Evolutionary conservation across 2,888 invertebrate species (phyloP), one percentile per base, ranked within the genome.

Genomic region (Calameuta idolon): DNA sequence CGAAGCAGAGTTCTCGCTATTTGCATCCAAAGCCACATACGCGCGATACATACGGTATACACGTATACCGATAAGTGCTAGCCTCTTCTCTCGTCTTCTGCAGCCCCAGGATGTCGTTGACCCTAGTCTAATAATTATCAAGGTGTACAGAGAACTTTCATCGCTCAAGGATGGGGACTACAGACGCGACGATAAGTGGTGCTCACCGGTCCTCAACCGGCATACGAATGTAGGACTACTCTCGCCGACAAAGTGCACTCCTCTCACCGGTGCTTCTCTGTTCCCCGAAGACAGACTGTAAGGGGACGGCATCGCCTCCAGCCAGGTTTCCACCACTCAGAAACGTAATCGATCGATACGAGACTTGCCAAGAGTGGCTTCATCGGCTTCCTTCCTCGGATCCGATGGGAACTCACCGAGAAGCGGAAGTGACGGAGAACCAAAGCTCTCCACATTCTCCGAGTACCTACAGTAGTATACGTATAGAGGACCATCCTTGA

Each of bases 241-340:
- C 71, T 34, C 71, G 71, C 34, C 71, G 71, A 34, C 71, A 71
- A 71, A 71, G 71, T 71, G 71, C 71, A 71, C 71, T 71, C 55
- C 55, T 55, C 55, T 55, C 55, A 55, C 55, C 55, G 55, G 55
- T 23, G 55, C 23, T 23, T 23, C 55, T 55, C 55, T 55, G 55
- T 55, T 55, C 55, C 55, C 23, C 55, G 55, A 55, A 55, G 55
- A 55, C 55, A 55, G 55, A 9, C 9, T 55, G 55, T 55, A 23
- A 55, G 55, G 23, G 55, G 23, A 55, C 55, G 55, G 55, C 23
- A 55, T 55, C 55, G 55, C 55, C 23, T 55, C 23, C 9, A 55
- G 55, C 55, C 55, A 55, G 55, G 55, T 55, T 55, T 55, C 55
- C 55, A 23, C 55, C 55, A 55, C 55, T 55, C 55, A 23, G 55